phyloP scores from a whole-genome alignment of 2,113 vertebrate genomes.

The Carlito syrichta region DNA sequence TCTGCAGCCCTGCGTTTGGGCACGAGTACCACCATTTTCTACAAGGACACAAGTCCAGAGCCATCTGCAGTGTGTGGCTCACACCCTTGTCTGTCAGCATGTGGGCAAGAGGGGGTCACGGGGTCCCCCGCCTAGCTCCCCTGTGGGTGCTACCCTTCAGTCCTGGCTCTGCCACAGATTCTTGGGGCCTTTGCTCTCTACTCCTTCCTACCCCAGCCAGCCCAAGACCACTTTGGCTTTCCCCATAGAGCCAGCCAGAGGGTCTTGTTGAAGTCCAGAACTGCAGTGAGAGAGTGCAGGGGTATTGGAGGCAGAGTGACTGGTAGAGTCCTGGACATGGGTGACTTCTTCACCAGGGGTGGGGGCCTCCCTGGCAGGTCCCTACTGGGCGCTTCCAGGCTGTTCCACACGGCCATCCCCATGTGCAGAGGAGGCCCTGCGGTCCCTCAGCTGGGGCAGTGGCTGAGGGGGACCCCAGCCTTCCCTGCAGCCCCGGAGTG shows the following conservation, averaged over 20 bases:
- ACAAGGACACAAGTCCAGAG: fast-evolving
- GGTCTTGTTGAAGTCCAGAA: neutral
- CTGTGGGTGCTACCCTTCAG: neutral
- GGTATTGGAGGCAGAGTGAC: neutral
- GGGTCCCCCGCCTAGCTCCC: neutral
- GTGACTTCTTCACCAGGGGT: neutral
- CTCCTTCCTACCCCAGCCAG: neutral
- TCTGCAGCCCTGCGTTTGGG: fast-evolving
- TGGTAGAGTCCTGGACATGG: fast-evolving
- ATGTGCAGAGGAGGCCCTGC: neutral
- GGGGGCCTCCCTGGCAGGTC: neutral
- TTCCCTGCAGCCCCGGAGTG: neutral
- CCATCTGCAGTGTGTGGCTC: fast-evolving
- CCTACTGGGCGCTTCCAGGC: fast-evolving
- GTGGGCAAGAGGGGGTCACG: neutral
- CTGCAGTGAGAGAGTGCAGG: too few relatives aligned
- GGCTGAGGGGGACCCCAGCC: fast-evolving
- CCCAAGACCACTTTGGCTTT: neutral
- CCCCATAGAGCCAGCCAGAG: too few relatives aligned
- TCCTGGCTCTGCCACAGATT: neutral
- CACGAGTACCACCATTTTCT: fast-evolving
- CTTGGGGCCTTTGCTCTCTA: neutral
- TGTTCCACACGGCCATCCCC: too few relatives aligned
- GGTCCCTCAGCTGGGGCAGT: fast-evolving
- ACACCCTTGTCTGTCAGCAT: fast-evolving